Evolutionary conservation across 1,140 invertebrate genomes (phyloP).

Genomic region (Stegodyphus mimosarum): DNA sequence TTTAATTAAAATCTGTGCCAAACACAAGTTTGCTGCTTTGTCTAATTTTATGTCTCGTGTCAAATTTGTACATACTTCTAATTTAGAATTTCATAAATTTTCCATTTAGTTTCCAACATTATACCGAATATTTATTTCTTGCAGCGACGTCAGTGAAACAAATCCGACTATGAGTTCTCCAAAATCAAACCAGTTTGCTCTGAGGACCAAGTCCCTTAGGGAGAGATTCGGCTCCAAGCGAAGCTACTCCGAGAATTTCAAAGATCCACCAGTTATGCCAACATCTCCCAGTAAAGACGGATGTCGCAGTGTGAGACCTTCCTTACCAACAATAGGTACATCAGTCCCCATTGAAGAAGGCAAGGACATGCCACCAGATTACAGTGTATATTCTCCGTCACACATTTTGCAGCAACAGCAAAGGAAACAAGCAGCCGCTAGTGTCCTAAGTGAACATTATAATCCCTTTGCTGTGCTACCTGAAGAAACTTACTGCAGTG

Average conservation of each 20-base stretch:
- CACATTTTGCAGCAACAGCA: conserved; percentile 31
- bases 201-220: conserved; percentile 64
- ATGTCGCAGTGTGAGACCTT: conserved; percentile 18
- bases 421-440: not conserved
- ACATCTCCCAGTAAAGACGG: conserved; percentile 11
- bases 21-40: too few relatives aligned
- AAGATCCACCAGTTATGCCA: conserved; percentile 51
- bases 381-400: too few relatives aligned
- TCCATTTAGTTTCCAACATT: too few relatives aligned
- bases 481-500: conserved; percentile 63
- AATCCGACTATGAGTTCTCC: not conserved
- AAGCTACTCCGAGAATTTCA: conserved; percentile 65
- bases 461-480: conserved; percentile 60
- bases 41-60: too few relatives aligned
- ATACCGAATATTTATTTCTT: not conserved
- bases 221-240: conserved; percentile 65
- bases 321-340: conserved; percentile 14
- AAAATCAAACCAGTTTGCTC: conserved; percentile 23
- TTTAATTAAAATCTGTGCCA: too few relatives aligned
- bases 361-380: not conserved
- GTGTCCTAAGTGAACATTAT: conserved; percentile 40
- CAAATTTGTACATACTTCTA: too few relatives aligned
- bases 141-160: not conserved
- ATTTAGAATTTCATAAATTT: too few relatives aligned
- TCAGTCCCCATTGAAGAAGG: not conserved